Base-by-base conservation (phyloP, 2,797 vertebrate genomes). In the Esox masquinongy region DNA sequence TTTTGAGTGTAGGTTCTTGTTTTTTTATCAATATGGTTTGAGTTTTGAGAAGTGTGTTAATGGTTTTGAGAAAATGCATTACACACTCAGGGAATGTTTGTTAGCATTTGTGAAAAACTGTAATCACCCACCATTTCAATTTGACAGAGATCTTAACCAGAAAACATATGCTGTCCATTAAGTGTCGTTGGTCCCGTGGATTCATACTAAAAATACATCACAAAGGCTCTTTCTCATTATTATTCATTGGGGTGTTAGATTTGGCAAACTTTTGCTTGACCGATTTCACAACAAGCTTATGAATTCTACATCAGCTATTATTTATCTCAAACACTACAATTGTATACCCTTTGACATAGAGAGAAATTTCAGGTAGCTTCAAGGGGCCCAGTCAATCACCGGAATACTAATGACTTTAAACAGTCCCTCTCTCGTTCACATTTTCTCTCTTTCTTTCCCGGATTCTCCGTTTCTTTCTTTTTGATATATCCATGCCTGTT, bases 211-310 rank as follows among this genome's bases (percentile, higher is more conserved):
- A 53, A 53, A 53, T n/a, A 53, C 51, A 56, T 8, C 11, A 56
- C 17, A 53, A n/a, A n/a, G 51, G 51, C 7, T 53, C 17, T 67
- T 43, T 75, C 79, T 82, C 80, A 76, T 85, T 88, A 71, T 68
- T 82, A 86, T 88, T 85, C 84, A 85, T 76, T 78, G 79, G 61
- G 77, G 77, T 79, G 72, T 78, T 64, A 76, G 80, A 67, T 74
- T 49, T 68, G 51, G 72, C 73, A 84, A 85, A 85, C 75, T 73
- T 77, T 75, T 79, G 73, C 77, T 75, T 74, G 74, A 81, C 79
- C 59, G 61, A 82, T 74, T 80, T 82, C 67, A 83, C 51, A 70
- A 75, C n/a, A 61, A 73, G 59, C 72, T 75, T 75, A 75, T 77
- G 77, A 85, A 84, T 83, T 83, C 72, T 69, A 74, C 12, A 71